Evolutionary conservation across 1,140 invertebrate species (phyloP), one percentile per base, ranked within the genome.

Genomic region (Drosophila ohnishii): DNA sequence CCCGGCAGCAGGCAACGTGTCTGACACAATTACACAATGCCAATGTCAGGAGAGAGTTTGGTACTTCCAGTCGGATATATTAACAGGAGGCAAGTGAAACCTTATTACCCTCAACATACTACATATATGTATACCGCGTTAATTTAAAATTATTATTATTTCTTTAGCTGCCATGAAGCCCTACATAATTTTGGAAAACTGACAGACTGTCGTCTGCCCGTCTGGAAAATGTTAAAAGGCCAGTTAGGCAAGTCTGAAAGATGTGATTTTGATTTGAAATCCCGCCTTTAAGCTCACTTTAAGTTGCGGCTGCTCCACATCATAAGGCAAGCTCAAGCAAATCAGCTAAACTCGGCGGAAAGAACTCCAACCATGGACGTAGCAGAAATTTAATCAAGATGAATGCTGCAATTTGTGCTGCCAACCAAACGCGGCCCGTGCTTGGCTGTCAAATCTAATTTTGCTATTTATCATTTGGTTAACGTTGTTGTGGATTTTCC

Each of bases 401-500:
- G 83, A 87, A 87, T 87, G 83, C 73, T 78, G 80, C 77, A 88
- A 88, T 88, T 88, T 88, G 84, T 89, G 80, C 65, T 62, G 78
- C 51, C 65, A 86, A 74, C 73, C 69, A 58, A 76, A 76, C 51
- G 67, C 75, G 67, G 61, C 37, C 34, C 71, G 66, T 55, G 73
- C 57, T 75, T 51, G 67, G 72, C 80, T 87, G 83, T 87, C 84
- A 87, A 87, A 87, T 87, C 80, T 87, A 86, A 87, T 84, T 87
- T 87, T 71, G 84, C 80, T 87, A 87, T 87, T 87, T 87, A 87
- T 87, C 83, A 87, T 87, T 88, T 88, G 65, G 79, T 88, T 88
- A 88, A 80, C 64, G 78, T 80, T 77, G 63, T 69, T 71, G 51
- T 59, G 48, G 63, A 39, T 82, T 72, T 65, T 47, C 42, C 37